Conservation (phyloP, 2,888 invertebrate genomes). For the Epinotia brunnichana region DNA sequence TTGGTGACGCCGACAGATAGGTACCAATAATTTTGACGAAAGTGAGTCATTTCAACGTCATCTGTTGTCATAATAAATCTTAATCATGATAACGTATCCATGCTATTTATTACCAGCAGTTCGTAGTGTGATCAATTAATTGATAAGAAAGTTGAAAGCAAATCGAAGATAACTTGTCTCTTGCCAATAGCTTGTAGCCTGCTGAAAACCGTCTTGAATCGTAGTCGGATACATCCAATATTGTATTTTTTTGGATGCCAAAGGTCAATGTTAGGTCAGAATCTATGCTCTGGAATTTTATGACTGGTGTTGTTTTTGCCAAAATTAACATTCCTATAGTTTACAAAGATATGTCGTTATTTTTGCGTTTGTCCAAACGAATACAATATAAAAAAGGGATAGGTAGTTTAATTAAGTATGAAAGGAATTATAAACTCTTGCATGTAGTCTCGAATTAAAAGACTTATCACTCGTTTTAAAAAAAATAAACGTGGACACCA, state of each 20-base stretch:
- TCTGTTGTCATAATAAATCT: constrained; percentile 9
- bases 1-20: constrained; percentile 10
- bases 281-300: background rate
- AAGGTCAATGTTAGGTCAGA: background rate
- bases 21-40: background rate
- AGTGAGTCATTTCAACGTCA: background rate
- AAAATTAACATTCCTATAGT: constrained; percentile 24
- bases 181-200: background rate
- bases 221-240: background rate
- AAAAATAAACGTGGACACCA: constrained; percentile 20
- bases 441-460: constrained; percentile 21
- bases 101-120: constrained; percentile 6
- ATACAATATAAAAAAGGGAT: background rate
- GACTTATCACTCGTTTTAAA: constrained; percentile 24
- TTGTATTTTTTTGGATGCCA: constrained; percentile 17
- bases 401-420: background rate
- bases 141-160: background rate
- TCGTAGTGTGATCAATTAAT: background rate
- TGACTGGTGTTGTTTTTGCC: constrained; percentile 4
- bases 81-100: background rate
- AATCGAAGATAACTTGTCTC: background rate
- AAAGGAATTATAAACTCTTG: background rate
- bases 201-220: constrained; percentile 9
- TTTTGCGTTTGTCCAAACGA: constrained; percentile 9
- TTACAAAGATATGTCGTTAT: background rate